Conservation (phyloP, 2,797 vertebrate genomes). For the Typhlichthys eigenmanni region DNA sequence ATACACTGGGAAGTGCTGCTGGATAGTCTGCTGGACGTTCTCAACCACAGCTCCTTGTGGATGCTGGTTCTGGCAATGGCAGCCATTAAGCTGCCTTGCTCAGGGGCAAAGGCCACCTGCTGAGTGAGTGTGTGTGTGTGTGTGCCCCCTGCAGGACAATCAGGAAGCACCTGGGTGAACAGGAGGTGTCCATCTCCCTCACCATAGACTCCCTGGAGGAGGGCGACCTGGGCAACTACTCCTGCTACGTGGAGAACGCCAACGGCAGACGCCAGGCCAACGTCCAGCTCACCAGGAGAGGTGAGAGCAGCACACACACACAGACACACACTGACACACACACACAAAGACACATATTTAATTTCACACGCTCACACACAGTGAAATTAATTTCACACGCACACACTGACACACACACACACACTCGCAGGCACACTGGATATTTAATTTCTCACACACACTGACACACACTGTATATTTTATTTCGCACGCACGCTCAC, state of each 20-base stretch:
- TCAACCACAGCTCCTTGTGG: too few species aligned
- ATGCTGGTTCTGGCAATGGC: too few species aligned
- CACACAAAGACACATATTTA: background rate
- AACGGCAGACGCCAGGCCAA: slow-evolving; percentile 91
- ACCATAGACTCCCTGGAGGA: slow-evolving; percentile 92
- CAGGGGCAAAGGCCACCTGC: too few species aligned
- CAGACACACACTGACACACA: background rate
- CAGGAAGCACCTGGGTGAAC: slow-evolving; percentile 93
- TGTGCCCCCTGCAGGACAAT: slow-evolving; percentile 17
- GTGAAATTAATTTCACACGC: too few species aligned
- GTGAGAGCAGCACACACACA: slow-evolving; percentile 68
- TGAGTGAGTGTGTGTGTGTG: slow-evolving; percentile 28
- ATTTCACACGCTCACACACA: background rate
- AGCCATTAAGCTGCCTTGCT: too few species aligned
- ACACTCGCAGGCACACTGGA: background rate
- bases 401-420: background rate
- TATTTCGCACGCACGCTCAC: too few species aligned
- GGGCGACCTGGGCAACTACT: slow-evolving; percentile 95
- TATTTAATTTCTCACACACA: background rate
- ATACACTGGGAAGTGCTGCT: too few species aligned
- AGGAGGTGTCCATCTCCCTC: slow-evolving; percentile 94
- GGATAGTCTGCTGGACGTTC: too few species aligned
- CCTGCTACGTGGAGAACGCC: slow-evolving; percentile 94
- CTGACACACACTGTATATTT: background rate
- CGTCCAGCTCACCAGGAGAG: slow-evolving; percentile 89